Percentiles rank a stretch among this genome's conserved stretches.
Evolutionary conservation across 1,140 invertebrate genomes (phyloP).

Genomic region (Pogonognathellus flavescens): DNA sequence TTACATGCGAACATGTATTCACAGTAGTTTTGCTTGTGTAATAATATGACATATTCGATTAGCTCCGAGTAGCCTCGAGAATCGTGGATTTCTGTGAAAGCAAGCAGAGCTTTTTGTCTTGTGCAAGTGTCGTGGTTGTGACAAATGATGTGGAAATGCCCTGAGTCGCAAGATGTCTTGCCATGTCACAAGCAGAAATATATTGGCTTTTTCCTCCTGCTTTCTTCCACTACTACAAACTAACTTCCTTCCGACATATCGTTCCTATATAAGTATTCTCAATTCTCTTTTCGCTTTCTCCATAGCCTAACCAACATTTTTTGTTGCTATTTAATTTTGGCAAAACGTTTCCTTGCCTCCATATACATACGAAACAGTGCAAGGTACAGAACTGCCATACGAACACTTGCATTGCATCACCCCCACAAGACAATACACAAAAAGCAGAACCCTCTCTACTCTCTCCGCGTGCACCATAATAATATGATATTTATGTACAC

Average conservation of each 20-base stretch:
- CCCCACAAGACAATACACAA: too few relatives aligned
- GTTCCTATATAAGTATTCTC: background rate
- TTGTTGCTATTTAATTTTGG: constrained; percentile 55
- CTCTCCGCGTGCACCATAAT: too few relatives aligned
- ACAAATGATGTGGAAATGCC: constrained; percentile 55
- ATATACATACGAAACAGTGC: background rate
- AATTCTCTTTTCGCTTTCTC: background rate
- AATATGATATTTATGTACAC: too few relatives aligned
- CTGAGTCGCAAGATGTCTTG: background rate
- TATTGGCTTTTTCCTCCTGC: constrained; percentile 51
- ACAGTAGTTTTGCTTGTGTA: background rate
- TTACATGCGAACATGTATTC: background rate
- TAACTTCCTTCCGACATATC: background rate
- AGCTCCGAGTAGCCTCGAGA: constrained; percentile 6
- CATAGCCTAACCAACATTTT: constrained; percentile 33
- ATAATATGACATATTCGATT: constrained; percentile 48
- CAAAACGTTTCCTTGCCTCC: constrained; percentile 32
- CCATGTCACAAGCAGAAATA: constrained; percentile 55
- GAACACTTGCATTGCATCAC: too few relatives aligned
- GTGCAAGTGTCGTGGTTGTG: constrained; percentile 55
- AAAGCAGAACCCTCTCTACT: too few relatives aligned
- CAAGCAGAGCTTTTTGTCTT: constrained; percentile 33
- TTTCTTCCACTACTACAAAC: background rate
- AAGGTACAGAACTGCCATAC: too few relatives aligned
- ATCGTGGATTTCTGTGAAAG: constrained; percentile 18